phyloP scores from a whole-genome alignment of 2,797 vertebrate genomes.

The Sternarchorhynchus goeldii region DNA sequence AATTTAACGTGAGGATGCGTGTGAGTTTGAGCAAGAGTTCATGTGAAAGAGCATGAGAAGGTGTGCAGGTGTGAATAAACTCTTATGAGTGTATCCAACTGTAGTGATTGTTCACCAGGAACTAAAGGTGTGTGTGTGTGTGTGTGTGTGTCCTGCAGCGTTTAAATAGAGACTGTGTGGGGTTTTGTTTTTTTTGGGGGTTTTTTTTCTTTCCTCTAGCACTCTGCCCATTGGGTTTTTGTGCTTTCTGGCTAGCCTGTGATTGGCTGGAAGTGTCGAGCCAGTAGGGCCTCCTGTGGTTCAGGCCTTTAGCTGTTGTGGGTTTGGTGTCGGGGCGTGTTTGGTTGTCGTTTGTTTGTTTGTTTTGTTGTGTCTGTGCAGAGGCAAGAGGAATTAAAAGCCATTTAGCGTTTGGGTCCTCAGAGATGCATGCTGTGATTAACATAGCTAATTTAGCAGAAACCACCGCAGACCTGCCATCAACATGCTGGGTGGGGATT shows the following conservation, averaged over 20 bases:
- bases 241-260: constrained; percentile 1
- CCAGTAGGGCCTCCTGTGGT: neutral
- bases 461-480: constrained; percentile 77
- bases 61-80: too few relatives aligned
- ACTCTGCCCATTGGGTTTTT: neutral
- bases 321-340: neutral
- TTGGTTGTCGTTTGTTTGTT: constrained; percentile 33
- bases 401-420: constrained; percentile 73
- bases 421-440: constrained; percentile 77
- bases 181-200: constrained; percentile 8
- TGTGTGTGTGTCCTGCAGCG: too few relatives aligned
- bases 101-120: too few relatives aligned
- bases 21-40: too few relatives aligned
- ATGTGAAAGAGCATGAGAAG: too few relatives aligned
- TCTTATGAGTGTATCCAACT: too few relatives aligned
- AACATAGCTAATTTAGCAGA: constrained; percentile 83
- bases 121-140: too few relatives aligned
- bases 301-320: neutral
- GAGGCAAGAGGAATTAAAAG: constrained; percentile 79
- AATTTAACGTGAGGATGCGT: too few relatives aligned
- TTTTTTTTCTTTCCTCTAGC: neutral
- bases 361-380: constrained; percentile 60
- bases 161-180: neutral
- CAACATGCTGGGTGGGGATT: constrained; percentile 50
- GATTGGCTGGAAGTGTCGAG: constrained; percentile 20